A percentile compares a stretch with the other conserved stretches of the same genome.
phyloP scores from a whole-genome alignment of 2,888 invertebrate genomes.

The Priocnemis perturbator region DNA sequence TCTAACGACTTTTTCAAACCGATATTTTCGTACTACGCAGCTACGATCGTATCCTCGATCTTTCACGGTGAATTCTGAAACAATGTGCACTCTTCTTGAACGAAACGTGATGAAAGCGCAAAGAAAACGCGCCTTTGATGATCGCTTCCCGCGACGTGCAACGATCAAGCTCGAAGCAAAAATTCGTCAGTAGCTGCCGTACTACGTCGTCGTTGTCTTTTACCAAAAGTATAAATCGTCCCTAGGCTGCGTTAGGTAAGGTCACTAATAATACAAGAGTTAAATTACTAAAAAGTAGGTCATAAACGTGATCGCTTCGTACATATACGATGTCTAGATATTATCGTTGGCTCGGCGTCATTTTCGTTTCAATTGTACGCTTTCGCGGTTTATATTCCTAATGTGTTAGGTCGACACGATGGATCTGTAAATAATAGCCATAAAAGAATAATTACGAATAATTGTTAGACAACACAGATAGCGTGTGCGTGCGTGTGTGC shows the following conservation, averaged over 20 bases:
- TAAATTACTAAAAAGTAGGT: slow-evolving; percentile 9
- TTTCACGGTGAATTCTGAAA: too few relatives aligned
- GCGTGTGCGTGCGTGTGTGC: too few relatives aligned
- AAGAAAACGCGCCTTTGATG: too few relatives aligned
- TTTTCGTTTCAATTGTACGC: not conserved
- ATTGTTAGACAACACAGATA: too few relatives aligned
- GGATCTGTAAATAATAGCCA: slow-evolving; percentile 20
- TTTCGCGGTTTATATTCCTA: slow-evolving; percentile 27
- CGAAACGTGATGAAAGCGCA: too few relatives aligned
- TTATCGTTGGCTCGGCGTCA: slow-evolving; percentile 8
- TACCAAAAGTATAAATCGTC: slow-evolving; percentile 39
- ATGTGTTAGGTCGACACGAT: slow-evolving; percentile 3
- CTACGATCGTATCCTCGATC: too few relatives aligned
- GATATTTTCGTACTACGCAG: too few relatives aligned
- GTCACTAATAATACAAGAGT: slow-evolving; percentile 14
- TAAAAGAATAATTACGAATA: not conserved
- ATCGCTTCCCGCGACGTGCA: too few relatives aligned
- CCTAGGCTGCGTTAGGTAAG: slow-evolving; percentile 30
- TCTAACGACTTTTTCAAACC: too few relatives aligned
- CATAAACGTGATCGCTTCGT: slow-evolving; percentile 23
- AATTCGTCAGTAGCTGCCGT: slow-evolving; percentile 15
- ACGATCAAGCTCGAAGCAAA: too few relatives aligned
- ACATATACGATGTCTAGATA: slow-evolving; percentile 10
- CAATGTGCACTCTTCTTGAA: too few relatives aligned
- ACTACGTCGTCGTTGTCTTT: slow-evolving; percentile 27